Percentiles rank a stretch among this genome's conserved stretches.
These are phyloP conservation scores for Eupeodes luniger DNA, from an alignment of 2,888 invertebrate genomes.

Conservation along the genomic window DNA sequence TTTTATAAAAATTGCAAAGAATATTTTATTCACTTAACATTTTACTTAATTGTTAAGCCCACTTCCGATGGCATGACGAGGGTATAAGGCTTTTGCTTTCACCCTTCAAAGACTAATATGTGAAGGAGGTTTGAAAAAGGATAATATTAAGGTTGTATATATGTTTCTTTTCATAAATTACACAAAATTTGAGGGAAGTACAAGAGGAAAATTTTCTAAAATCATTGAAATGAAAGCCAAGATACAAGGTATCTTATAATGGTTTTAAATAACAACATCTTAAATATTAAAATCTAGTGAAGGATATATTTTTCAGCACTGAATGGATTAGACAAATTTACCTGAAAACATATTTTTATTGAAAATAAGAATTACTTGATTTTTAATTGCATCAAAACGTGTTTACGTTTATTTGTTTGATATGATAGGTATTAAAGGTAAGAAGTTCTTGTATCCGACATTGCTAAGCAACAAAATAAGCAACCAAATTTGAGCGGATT, in stretches of 20 bases:
- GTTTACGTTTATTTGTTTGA: no score
- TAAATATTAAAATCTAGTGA: background rate
- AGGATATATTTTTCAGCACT: no score
- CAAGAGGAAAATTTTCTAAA: background rate
- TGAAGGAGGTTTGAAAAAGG: slow-evolving; percentile 23
- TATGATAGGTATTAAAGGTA: no score
- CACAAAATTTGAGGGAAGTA: background rate
- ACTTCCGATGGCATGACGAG: slow-evolving; percentile 48
- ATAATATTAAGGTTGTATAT: slow-evolving; percentile 7
- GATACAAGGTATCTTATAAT: background rate
- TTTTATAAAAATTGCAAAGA: slow-evolving; percentile 45
- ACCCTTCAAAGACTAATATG: slow-evolving; percentile 3
- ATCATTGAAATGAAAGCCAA: background rate
- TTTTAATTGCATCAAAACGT: no score
- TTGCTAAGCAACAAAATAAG: no score
- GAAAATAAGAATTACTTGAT: no score
- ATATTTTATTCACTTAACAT: slow-evolving; percentile 70
- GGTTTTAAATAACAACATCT: background rate
- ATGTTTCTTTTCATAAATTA: slow-evolving; percentile 12
- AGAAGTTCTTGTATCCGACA: no score
- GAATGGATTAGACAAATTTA: no score
- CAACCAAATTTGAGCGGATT: no score
- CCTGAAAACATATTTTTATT: no score
- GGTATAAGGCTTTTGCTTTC: slow-evolving; percentile 21
- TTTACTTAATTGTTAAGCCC: slow-evolving; percentile 69